Evolutionary conservation across 2,113 vertebrate genomes (phyloP).

Genomic region (Pygoscelis adeliae): DNA sequence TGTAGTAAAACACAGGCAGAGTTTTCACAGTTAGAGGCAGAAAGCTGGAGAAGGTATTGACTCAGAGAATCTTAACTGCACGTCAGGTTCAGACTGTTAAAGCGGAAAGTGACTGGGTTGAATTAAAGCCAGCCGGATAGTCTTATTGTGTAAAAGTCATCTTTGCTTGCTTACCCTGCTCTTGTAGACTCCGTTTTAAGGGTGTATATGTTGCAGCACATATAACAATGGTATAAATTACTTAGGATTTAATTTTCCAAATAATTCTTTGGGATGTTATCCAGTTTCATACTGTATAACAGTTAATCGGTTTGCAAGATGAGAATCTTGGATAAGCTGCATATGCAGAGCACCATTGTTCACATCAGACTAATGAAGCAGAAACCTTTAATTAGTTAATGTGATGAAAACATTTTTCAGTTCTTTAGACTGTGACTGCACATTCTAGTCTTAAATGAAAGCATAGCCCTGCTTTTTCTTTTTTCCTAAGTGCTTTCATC

Average conservation of each 20-base stretch:
- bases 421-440: not conserved
- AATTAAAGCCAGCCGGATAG: not conserved
- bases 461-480: not conserved
- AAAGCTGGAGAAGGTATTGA: not conserved
- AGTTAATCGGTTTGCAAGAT: not conserved
- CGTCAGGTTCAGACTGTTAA: not conserved
- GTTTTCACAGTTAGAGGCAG: not conserved
- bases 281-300: rapidly evolving
- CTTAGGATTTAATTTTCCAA: not conserved
- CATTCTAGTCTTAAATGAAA: not conserved
- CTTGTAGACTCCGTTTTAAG: not conserved
- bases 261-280: not conserved
- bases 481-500: not conserved
- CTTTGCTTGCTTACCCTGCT: not conserved
- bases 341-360: rapidly evolving
- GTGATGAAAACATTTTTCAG: not conserved
- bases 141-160: not conserved
- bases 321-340: not conserved
- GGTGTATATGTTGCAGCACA: rapidly evolving
- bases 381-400: not conserved
- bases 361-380: not conserved
- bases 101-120: not conserved
- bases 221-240: not conserved
- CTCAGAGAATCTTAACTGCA: not conserved
- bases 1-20: not conserved